Evolutionary conservation across 1,140 invertebrate species (phyloP).

Genomic region (Ladona fulva): DNA sequence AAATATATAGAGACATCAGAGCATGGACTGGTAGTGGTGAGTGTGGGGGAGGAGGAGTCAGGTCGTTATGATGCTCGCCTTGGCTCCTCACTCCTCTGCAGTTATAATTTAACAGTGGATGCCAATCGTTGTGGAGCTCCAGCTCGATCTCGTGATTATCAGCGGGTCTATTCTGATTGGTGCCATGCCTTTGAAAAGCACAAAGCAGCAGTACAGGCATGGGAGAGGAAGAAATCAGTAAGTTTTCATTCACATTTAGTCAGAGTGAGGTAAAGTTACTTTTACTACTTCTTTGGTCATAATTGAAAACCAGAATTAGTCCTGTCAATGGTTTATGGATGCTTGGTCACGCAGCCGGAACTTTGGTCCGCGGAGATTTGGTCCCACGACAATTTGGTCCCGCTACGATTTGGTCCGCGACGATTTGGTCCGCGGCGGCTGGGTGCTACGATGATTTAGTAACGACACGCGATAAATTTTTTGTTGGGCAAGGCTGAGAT

Average conservation of each 20-base stretch:
- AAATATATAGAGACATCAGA: constrained; percentile 90
- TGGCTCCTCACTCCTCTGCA: constrained; percentile 74
- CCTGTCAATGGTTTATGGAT: too few relatives aligned
- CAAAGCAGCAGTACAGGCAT: constrained; percentile 87
- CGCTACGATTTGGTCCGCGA: too few relatives aligned
- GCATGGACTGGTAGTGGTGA: constrained; percentile 80
- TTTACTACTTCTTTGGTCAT: background rate
- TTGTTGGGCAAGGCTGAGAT: too few relatives aligned
- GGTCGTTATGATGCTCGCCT: constrained; percentile 87
- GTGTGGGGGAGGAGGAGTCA: constrained; percentile 77
- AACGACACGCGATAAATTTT: too few relatives aligned
- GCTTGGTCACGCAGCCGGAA: too few relatives aligned
- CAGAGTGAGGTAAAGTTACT: background rate
- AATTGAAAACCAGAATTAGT: background rate
- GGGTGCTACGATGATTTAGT: too few relatives aligned
- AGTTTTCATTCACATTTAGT: constrained; percentile 34
- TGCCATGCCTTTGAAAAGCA: constrained; percentile 95
- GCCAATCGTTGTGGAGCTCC: constrained; percentile 79
- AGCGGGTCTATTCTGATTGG: constrained; percentile 94
- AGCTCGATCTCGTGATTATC: constrained; percentile 81
- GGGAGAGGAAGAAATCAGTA: constrained; percentile 90
- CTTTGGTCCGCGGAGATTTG: too few relatives aligned
- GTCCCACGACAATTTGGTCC: too few relatives aligned
- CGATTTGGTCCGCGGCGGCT: too few relatives aligned
- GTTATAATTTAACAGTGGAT: constrained; percentile 88